Base-by-base conservation (phyloP, 1,140 invertebrate genomes). In the Bombus confusus region DNA sequence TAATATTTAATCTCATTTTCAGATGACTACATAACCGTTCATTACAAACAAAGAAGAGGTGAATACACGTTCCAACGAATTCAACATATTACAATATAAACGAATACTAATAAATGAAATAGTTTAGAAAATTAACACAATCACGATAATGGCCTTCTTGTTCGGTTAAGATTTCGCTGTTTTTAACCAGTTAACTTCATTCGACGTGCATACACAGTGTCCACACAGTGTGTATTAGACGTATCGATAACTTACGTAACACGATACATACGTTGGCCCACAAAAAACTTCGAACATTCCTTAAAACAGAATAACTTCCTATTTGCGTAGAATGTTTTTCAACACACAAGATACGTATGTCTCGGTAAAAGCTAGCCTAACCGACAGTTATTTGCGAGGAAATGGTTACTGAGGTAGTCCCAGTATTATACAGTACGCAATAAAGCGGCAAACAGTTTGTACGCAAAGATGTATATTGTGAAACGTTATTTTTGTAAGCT, bases 11-110 rank as follows among this genome's bases (percentile, higher is more conserved):
- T 87, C 71, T 83, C 93, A 96, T 95, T 96, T 97, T 83, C 97
- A 98, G 98, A 98, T 96, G 97, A 98, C 96, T 98, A 97, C 96
- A 96, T 98, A 95, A 98, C 97, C 92, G 96, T 98, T 93, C 97
- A 97, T 96, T 98, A 98, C 97, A 98, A 98, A 96, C 96, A 96
- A 93, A 96, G 96, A 93, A 96, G 97, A 97, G 97, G 97, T 98
- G 97, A 97, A 96, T 97, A 96, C 95, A 91, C 91, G 93, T 86
- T 93, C 89, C 43, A 64, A 72, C 77, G 80, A 77, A 31, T 74
- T 74, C 69, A 71, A 66, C 59, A 62, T 80, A 86, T 73, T 77
- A 31, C 75, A 25, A 88, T 34, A 69, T 71, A 81, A 52, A 68
- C 34, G 5, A 73, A 72, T 79, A 89, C 87, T 89, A 89, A 86